Base-by-base conservation (phyloP, 2,113 vertebrate species). In the Cephalopterus ornatus region DNA sequence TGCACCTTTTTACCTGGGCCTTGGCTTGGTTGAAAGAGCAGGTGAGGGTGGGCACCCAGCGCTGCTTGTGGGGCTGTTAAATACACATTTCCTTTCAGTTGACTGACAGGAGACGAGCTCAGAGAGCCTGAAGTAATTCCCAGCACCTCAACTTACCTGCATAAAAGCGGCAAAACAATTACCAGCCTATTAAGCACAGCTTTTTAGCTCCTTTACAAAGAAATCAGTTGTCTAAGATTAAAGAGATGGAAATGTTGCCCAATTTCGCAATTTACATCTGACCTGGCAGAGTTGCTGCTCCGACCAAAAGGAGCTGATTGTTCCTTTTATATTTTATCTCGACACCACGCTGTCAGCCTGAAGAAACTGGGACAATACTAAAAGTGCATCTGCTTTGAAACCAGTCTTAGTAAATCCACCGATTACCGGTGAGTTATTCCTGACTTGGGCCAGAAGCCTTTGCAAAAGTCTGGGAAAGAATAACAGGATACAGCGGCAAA, bases 261-360 rank as follows among this genome's bases (percentile, higher is more conserved):
- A 59, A 4, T 65, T 49, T 78, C 39, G 32, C 6, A 11, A 42
- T 80, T 76, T 74, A 26, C 42, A 50, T 28, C 39, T 75, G 49
- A 70, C 50, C 78, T 42, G 37, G 23, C 4, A 42, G 68, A 62
- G 37, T 7, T 82, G 74, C 46, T 78, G 47, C 27, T 93, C 63
- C 39, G 19, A 28, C 50, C 5, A 2, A 58, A 66, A 73, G 49
- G 4, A 83, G 47, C 9, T 17, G 28, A 62, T 21, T 0, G 1
- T 14, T 76, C 23, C 33, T 70, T 63, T 72, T 12, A 2, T 14
- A 20, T 89, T 89, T 92, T 30, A 55, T 24, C 59, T 53, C 33
- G 56, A 33, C 32, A 58, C 49, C 26, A 28, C 0, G 0, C 19
- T 5, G 23, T 17, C 33, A 78, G 49, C 26, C 28, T 56, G 44